A percentile compares a stretch with the other conserved stretches of the same genome.
These are phyloP conservation scores for Malthinus flaveolus DNA, from an alignment of 2,888 invertebrate genomes.

Conservation along the genomic window DNA sequence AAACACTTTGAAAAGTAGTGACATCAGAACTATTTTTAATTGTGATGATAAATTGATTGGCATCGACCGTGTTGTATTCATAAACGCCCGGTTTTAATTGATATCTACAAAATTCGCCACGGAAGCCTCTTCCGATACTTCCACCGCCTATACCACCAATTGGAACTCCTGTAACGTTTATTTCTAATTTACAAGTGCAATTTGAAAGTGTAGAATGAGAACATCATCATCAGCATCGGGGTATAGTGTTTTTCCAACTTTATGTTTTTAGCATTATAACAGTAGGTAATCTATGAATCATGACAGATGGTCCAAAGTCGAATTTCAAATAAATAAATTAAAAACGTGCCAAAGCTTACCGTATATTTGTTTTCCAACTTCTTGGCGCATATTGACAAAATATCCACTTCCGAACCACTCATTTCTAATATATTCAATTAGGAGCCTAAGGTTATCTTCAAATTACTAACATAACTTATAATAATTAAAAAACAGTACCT, in stretches of 20 bases:
- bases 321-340: no score
- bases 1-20: constrained; percentile 77
- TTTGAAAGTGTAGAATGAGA: no score
- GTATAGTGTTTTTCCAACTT: no score
- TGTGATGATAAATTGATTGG: constrained; percentile 90
- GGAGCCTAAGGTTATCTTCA: constrained; percentile 60
- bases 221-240: no score
- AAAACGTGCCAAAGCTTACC: constrained; percentile 58
- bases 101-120: constrained; percentile 91
- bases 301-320: no score
- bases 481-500: constrained; percentile 58
- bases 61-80: constrained; percentile 79
- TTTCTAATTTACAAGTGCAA: no score
- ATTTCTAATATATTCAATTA: constrained; percentile 69
- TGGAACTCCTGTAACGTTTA: constrained; percentile 69
- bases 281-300: no score
- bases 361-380: constrained; percentile 79
- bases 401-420: constrained; percentile 67
- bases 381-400: constrained; percentile 77
- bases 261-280: no score
- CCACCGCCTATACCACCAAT: constrained; percentile 82
- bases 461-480: not conserved
- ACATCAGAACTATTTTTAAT: constrained; percentile 70
- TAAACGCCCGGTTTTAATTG: constrained; percentile 88
- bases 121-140: constrained; percentile 88